Evolutionary conservation across 2,797 vertebrate genomes (phyloP), one percentile per base, ranked within the genome.

Genomic region (Hephaestus fuliginosus): DNA sequence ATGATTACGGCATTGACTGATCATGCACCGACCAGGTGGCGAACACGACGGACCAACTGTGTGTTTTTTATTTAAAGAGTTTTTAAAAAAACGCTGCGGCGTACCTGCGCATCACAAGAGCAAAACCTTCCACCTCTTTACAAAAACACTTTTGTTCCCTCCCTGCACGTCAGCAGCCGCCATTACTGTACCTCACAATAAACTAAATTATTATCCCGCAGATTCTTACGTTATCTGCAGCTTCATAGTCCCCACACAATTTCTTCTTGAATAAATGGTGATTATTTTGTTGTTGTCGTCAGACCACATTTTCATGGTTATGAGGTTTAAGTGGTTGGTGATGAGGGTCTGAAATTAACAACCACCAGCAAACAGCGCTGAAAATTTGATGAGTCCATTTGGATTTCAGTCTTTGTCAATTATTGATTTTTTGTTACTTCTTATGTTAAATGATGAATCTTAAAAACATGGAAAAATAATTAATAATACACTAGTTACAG

Each of bases 271-370:
- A 22, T 39, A 56, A 33, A 33, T 55, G 4, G 1, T 1, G 46
- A 2, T 55, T 33, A 12, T 25, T 20, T 18, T 13, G 11, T 36
- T 20, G 14, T 13, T 9, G 53, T 51, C 25, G 25, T 25, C 25
- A 25, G 25, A 25, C 25, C 14, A 57, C 12, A 43, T 0, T 2
- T 64, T 30, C 39, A 58, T 7, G 39, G 22, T 0, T 9, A 44
- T 7, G 66, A 46, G 48, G 5, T 65, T 69, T 22, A 48, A 76
- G 80, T 66, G 67, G 46, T 8, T 5, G 9, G 7, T 70, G 28
- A 2, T 66, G 60, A 72, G 33, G 33, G 25, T 69, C 53, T 64
- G 51, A 77, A 86, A 63, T 76, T n/a, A 76, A 46, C 25, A 76
- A 53, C 22, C 28, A 33, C 15, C 36, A 33, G 41, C 51, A 44